These are phyloP conservation scores for Gymnothorax reevesii DNA, from an alignment of 2,797 vertebrate species.

Conservation along the genomic window DNA sequence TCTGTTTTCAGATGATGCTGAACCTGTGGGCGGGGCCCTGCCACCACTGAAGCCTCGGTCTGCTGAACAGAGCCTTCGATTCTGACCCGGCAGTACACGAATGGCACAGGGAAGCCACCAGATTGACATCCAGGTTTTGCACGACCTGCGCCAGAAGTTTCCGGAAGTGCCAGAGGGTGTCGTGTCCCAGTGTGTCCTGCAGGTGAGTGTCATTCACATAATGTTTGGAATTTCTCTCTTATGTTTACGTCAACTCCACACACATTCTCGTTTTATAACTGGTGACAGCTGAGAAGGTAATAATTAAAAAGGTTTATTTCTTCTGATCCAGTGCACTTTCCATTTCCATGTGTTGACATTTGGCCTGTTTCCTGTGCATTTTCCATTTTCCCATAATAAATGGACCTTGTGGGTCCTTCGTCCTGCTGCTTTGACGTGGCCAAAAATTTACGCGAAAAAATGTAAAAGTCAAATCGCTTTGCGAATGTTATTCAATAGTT, in stretches of 20 bases:
- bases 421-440: no score
- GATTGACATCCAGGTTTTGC: conserved; percentile 99
- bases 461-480: no score
- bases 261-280: no score
- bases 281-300: no score
- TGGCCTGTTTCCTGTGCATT: no score
- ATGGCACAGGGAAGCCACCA: conserved; percentile 99
- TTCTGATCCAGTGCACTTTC: no score
- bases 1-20: conserved; percentile 82
- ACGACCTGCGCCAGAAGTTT: conserved; percentile 98
- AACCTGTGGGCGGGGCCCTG: conserved; percentile 80
- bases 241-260: not conserved
- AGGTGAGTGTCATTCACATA: conserved; percentile 69
- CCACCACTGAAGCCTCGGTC: conserved; percentile 76
- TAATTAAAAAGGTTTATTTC: no score
- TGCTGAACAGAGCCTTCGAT: conserved; percentile 76
- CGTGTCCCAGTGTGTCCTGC: conserved; percentile 95
- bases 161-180: conserved; percentile 97
- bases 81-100: conserved; percentile 92
- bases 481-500: no score
- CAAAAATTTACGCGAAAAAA: no score
- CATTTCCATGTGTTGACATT: no score
- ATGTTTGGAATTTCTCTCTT: not conserved
- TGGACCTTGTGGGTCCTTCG: no score
- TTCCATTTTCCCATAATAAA: no score